Conservation (phyloP, 1,140 invertebrate genomes). For the Cyrtorhinus lividipennis region DNA sequence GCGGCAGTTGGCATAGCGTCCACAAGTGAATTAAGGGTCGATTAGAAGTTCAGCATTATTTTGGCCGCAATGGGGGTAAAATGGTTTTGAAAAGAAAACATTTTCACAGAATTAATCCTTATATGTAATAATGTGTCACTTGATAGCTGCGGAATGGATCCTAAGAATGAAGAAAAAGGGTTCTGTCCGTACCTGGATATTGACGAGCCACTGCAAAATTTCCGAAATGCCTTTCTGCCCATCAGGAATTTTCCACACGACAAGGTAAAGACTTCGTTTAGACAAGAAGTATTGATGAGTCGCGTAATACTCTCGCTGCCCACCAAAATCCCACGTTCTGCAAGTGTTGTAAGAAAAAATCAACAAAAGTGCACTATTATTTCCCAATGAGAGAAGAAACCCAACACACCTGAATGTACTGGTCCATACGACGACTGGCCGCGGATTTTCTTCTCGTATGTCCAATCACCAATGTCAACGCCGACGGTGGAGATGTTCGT, state of each 20-base stretch:
- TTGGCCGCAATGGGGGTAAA: no score
- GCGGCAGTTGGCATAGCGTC: no score
- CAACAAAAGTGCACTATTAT: no score
- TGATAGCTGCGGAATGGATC: no score
- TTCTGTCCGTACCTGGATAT: slow-evolving; percentile 62
- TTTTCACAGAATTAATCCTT: no score
- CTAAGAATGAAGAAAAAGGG: background rate
- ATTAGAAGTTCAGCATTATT: no score
- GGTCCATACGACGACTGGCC: slow-evolving; percentile 61
- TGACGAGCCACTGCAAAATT: slow-evolving; percentile 88
- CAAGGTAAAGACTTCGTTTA: slow-evolving; percentile 86
- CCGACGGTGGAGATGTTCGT: slow-evolving; percentile 83
- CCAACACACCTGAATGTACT: slow-evolving; percentile 60
- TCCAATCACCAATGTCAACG: slow-evolving; percentile 91
- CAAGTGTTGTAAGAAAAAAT: no score
- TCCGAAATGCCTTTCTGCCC: slow-evolving; percentile 79
- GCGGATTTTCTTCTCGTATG: slow-evolving; percentile 67
- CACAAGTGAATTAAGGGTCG: no score
- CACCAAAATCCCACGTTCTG: slow-evolving; percentile 98
- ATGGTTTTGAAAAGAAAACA: no score
- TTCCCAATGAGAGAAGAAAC: no score
- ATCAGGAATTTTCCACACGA: slow-evolving; percentile 89
- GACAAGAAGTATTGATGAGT: slow-evolving; percentile 98
- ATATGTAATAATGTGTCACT: no score
- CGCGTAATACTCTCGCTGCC: slow-evolving; percentile 88